These are phyloP conservation scores for Talpa occidentalis DNA, from an alignment of 2,113 vertebrate genomes.

Conservation along the genomic window DNA sequence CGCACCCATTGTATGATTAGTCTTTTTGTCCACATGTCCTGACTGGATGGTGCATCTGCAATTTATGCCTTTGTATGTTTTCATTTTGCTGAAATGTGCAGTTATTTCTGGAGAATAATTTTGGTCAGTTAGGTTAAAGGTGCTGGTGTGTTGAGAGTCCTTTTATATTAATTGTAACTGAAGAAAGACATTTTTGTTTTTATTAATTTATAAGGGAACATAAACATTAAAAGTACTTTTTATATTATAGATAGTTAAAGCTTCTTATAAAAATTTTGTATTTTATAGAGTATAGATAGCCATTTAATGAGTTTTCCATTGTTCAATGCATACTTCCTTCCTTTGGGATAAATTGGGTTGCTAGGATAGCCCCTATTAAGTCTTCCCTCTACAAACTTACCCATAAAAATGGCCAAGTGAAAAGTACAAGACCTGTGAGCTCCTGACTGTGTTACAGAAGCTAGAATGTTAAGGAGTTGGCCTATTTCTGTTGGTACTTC, in stretches of 20 bases:
- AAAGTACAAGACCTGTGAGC: not conserved
- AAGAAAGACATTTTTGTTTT: conserved; percentile 2
- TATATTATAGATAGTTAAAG: no score
- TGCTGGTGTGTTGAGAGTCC: not conserved
- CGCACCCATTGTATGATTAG: no score
- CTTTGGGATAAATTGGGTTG: not conserved
- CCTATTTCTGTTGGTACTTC: not conserved
- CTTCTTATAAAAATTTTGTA: not conserved
- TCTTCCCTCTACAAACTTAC: not conserved
- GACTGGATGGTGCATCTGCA: not conserved
- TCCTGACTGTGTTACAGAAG: not conserved
- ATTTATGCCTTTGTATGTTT: not conserved
- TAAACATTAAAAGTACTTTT: not conserved
- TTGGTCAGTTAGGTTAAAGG: not conserved
- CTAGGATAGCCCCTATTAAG: not conserved
- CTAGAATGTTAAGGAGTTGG: not conserved
- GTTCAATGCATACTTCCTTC: not conserved
- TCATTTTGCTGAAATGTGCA: not conserved
- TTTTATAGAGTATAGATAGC: not conserved
- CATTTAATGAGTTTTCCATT: conserved; percentile 1
- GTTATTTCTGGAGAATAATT: not conserved
- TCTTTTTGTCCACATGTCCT: not conserved
- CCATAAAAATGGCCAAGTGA: not conserved
- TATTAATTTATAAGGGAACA: not conserved
- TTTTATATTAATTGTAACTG: conserved; percentile 1